Conservation (phyloP, 2,888 invertebrate species). For the Tetramorium bicarinatum region DNA sequence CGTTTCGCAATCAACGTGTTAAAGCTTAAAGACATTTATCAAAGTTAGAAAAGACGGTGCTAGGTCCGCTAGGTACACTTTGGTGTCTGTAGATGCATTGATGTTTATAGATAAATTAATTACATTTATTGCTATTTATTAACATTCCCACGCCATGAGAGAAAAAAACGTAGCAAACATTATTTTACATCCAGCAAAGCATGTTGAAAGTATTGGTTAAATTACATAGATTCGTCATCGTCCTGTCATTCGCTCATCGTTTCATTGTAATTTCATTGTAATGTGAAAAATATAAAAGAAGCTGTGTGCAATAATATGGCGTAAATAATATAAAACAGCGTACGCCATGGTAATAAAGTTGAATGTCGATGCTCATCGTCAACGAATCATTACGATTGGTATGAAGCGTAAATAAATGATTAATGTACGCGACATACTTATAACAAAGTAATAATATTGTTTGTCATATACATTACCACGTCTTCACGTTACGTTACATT, state of each 20-base stretch:
- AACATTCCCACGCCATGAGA: not conserved
- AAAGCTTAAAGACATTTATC: not conserved
- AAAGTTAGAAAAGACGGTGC: not conserved
- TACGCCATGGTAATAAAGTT: conserved; percentile 60
- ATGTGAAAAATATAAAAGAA: not conserved
- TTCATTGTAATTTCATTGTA: not conserved
- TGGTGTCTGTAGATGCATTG: not conserved
- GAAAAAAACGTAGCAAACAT: not conserved
- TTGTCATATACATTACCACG: conserved; percentile 16
- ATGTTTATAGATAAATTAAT: not conserved
- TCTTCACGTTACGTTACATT: conserved; percentile 4
- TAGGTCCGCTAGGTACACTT: not conserved
- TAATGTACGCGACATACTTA: conserved; percentile 75
- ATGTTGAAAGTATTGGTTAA: not conserved
- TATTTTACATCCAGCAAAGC: not conserved
- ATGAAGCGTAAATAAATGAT: conserved; percentile 77
- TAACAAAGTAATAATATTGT: conserved; percentile 42
- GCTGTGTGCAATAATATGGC: conserved; percentile 49
- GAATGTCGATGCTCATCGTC: not conserved
- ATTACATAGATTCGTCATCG: not conserved
- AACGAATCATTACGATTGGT: conserved; percentile 57
- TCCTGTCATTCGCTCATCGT: not conserved
- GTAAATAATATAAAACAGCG: conserved; percentile 59
- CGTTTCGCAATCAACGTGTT: not conserved
- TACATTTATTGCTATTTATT: not conserved